A percentile compares a stretch with the other conserved stretches of the same genome.
Conservation (phyloP, 2,113 vertebrate species). For the Psophia crepitans region DNA sequence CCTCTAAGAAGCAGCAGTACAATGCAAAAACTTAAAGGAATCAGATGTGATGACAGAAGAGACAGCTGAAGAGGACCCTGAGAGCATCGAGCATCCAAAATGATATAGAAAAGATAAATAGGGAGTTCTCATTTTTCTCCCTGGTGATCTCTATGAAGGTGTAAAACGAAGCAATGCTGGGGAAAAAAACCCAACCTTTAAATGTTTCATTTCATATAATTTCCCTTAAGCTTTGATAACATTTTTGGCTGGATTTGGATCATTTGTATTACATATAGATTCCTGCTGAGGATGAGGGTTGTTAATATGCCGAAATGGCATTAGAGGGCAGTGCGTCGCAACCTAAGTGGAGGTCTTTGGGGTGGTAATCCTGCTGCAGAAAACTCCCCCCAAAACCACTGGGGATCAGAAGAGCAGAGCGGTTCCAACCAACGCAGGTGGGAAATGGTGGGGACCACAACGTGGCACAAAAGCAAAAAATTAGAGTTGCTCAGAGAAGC, state of each 20-base stretch:
- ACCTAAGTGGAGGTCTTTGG: not conserved
- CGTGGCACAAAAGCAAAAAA: not conserved
- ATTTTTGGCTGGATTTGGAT: not conserved
- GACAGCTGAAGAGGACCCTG: not conserved
- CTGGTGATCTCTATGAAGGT: not conserved
- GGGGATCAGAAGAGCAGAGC: not conserved
- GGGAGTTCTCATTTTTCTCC: not conserved
- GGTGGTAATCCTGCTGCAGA: not conserved
- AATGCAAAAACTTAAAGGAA: not conserved
- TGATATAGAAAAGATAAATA: not conserved
- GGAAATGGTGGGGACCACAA: not conserved
- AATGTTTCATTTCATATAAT: not conserved
- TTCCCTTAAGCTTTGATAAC: not conserved
- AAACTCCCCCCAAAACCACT: not conserved
- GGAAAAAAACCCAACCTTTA: not conserved
- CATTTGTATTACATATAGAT: fast-evolving
- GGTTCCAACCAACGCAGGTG: not conserved
- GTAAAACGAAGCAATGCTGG: not conserved
- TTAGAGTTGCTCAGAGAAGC: not conserved
- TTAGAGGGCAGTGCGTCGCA: conserved; percentile 25
- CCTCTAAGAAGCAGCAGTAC: not conserved
- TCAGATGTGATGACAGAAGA: not conserved
- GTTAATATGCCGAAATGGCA: not conserved
- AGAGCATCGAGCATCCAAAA: not conserved
- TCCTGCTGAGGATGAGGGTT: not conserved